phyloP scores from a whole-genome alignment of 2,113 vertebrate species.

The Bucco capensis region DNA sequence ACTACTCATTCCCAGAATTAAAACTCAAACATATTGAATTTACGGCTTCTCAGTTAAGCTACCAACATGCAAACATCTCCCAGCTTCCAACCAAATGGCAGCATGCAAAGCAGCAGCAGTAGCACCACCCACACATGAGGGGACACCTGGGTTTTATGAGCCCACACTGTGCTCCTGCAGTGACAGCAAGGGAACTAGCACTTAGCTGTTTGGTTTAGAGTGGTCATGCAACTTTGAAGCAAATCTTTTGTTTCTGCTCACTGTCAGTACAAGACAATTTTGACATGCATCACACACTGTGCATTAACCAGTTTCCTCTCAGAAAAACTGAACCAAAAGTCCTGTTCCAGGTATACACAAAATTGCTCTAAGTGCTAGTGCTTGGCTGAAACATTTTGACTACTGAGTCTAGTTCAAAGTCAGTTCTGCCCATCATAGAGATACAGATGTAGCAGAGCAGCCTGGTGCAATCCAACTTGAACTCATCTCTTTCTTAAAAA shows the following conservation, averaged over 20 bases:
- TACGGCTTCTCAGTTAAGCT: neutral
- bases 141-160: neutral
- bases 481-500: neutral
- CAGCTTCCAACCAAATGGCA: neutral
- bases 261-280: neutral
- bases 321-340: neutral
- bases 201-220: neutral
- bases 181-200: neutral
- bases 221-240: neutral
- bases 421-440: neutral
- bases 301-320: neutral
- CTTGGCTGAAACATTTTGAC: neutral
- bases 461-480: neutral
- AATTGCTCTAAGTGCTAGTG: neutral
- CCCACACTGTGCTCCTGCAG: neutral
- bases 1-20: neutral
- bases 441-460: neutral
- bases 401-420: neutral
- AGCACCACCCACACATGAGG: neutral
- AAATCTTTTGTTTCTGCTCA: rapidly evolving
- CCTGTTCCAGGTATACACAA: neutral
- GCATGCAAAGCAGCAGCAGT: neutral
- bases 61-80: neutral
- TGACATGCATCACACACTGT: rapidly evolving
- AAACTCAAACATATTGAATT: neutral